Evolutionary conservation across 2,888 invertebrate species (phyloP).

Genomic region (Ommatoiulus sabulosus): DNA sequence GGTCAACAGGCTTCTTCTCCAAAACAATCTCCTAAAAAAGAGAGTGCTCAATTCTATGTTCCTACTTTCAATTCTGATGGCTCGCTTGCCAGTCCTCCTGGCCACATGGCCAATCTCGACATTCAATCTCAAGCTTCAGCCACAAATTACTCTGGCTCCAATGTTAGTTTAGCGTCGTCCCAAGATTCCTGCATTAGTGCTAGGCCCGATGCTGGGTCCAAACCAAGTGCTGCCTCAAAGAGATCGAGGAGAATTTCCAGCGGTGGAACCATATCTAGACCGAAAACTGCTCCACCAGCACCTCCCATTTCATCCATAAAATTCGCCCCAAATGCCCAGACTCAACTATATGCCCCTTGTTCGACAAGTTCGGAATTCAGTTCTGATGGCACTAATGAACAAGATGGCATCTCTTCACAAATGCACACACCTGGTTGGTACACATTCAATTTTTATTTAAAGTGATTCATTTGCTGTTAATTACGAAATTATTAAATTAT

Average conservation of each 20-base stretch:
- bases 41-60: constrained; percentile 77
- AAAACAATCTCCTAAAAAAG: constrained; percentile 67
- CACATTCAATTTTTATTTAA: neutral
- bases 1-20: constrained; percentile 57
- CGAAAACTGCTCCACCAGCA: constrained; percentile 64
- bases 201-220: neutral
- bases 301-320: constrained; percentile 60
- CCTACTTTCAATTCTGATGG: constrained; percentile 69
- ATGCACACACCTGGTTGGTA: neutral
- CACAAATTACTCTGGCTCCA: neutral
- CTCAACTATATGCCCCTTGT: constrained; percentile 5
- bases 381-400: constrained; percentile 46
- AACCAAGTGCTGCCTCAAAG: constrained; percentile 28
- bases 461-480: too few relatives aligned
- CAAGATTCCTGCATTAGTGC: neutral
- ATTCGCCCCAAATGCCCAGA: neutral
- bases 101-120: constrained; percentile 48
- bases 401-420: neutral
- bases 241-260: constrained; percentile 60
- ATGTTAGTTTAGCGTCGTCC: neutral
- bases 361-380: neutral
- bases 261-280: constrained; percentile 61
- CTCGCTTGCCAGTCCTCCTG: constrained; percentile 50
- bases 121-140: neutral
- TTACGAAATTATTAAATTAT: too few relatives aligned